Conservation (phyloP, 1,140 invertebrate species). For the Scaptomyza pallida region DNA sequence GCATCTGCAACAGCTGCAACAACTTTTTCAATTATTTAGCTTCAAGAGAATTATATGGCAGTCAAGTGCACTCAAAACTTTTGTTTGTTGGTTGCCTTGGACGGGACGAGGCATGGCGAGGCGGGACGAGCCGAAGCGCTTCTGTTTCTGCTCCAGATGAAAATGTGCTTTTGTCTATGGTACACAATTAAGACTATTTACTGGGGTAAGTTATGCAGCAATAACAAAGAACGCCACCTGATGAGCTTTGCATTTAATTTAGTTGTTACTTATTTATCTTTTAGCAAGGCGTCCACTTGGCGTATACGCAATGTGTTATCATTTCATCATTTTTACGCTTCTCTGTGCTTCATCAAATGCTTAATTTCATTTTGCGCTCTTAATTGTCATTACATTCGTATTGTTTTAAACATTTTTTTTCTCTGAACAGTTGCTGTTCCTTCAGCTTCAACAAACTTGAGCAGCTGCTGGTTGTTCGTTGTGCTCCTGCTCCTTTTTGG, state of each 20-base stretch:
- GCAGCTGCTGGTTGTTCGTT: constrained; percentile 52
- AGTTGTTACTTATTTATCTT: constrained; percentile 42
- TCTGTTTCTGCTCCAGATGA: not conserved
- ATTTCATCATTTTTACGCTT: constrained; percentile 73
- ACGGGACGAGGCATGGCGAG: too few relatives aligned
- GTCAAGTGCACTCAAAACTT: constrained; percentile 67
- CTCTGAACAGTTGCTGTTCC: constrained; percentile 45
- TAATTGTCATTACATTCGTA: constrained; percentile 68
- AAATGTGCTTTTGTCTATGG: constrained; percentile 46
- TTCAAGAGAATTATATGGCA: constrained; percentile 71
- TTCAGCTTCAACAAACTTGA: constrained; percentile 65
- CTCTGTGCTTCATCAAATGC: constrained; percentile 63
- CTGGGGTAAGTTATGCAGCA: constrained; percentile 46
- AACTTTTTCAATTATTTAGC: constrained; percentile 74
- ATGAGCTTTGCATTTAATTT: constrained; percentile 57
- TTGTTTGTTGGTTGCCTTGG: constrained; percentile 43
- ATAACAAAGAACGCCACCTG: constrained; percentile 34
- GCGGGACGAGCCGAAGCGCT: constrained; percentile 3
- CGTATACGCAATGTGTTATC: constrained; percentile 48
- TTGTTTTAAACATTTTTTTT: constrained; percentile 55
- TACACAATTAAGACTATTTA: constrained; percentile 67
- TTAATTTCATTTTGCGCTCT: constrained; percentile 60
- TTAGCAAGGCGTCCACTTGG: constrained; percentile 10
- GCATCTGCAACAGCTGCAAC: constrained; percentile 50
- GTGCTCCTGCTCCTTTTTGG: constrained; percentile 47